A percentile compares a stretch with the other conserved stretches of the same genome.
phyloP scores from a whole-genome alignment of 2,797 vertebrate species.

The Melanotaenia boesemani region DNA sequence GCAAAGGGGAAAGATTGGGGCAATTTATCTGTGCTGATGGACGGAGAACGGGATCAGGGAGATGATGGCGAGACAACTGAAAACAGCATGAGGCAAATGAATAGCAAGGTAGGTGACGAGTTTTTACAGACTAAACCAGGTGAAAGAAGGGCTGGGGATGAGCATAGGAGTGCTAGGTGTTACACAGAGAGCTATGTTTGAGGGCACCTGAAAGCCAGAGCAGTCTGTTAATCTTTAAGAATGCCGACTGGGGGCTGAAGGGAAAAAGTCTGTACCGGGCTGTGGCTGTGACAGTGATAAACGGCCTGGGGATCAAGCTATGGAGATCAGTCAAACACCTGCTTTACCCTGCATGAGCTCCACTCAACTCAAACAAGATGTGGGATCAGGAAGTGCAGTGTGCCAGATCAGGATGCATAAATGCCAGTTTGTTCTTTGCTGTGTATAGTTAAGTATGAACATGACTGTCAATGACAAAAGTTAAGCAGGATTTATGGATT shows the following conservation, averaged over 20 bases:
- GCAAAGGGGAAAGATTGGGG: slow-evolving; percentile 51
- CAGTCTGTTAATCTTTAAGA: slow-evolving; percentile 77
- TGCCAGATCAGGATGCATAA: slow-evolving; percentile 44
- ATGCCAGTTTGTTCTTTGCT: slow-evolving; percentile 38
- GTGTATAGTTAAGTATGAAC: slow-evolving; percentile 13
- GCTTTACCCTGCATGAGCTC: slow-evolving; percentile 63
- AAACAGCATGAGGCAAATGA: slow-evolving; percentile 39
- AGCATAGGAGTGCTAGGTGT: slow-evolving; percentile 18
- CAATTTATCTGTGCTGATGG: slow-evolving; percentile 62
- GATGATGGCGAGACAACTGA: slow-evolving; percentile 34
- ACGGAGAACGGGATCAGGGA: slow-evolving; percentile 34
- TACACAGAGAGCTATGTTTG: slow-evolving; percentile 22
- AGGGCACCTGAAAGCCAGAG: slow-evolving; percentile 48
- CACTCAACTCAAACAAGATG: slow-evolving; percentile 78
- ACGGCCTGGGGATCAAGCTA: slow-evolving; percentile 68
- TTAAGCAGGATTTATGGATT: slow-evolving; percentile 7
- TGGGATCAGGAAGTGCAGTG: slow-evolving; percentile 46
- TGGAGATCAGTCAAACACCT: slow-evolving; percentile 78
- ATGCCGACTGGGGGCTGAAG: slow-evolving; percentile 17
- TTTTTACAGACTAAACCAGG: slow-evolving; percentile 28
- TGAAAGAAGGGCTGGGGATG: slow-evolving; percentile 43
- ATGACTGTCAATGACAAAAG: slow-evolving; percentile 20
- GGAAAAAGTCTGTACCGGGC: slow-evolving; percentile 46
- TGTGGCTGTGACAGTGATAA: slow-evolving; percentile 76
- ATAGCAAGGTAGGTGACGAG: slow-evolving; percentile 47